Evolutionary conservation across 1,140 invertebrate genomes (phyloP), one percentile per base, ranked within the genome.

Genomic region (Anastatus disparis): DNA sequence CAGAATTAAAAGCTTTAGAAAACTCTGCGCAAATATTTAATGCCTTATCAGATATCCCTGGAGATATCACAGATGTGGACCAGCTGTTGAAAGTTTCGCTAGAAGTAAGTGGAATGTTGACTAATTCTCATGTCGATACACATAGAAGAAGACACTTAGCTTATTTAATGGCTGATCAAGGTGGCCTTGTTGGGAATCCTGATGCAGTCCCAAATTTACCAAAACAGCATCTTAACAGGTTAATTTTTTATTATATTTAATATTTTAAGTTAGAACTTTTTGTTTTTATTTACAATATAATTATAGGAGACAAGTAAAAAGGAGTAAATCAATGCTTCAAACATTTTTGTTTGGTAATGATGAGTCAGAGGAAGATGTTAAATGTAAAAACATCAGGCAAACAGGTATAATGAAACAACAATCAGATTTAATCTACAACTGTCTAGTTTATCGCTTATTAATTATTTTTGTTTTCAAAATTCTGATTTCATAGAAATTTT

Each of bases 11-110:
- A 72, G 87, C 90, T 73, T 86, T 96, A 74, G 94, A 95, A 80
- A 97, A 97, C 85, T 98, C 96, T 4, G 96, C 96, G 22, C 94
- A 98, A 87, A 97, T 99, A 79, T 99, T 99, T 82, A 99, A 98
- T 86, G 94, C 94, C 13, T 86, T 99, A 2, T 98, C 96, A 9
- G 95, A 97, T 81, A 95, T 98, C 79, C 97, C 97, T 68, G 94
- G 94, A 20, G 93, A 95, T 83, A 92, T 98, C 56, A 93, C 96
- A 81, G 94, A 97, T 88, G 93, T 97, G 52, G 94, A 97, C 79
- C 88, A 90, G 76, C 84, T 94, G 59, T 87, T 94, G 74, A 85
- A 92, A 87, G 80, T 89, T 50, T 89, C 89, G 13, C 80, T 88
- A 69, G 82, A 87, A 80, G 79, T 90, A 56, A 87, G 90, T 73